Evolutionary conservation across 2,113 vertebrate species (phyloP), one percentile per base, ranked within the genome.

Genomic region (Etheostoma spectabile): DNA sequence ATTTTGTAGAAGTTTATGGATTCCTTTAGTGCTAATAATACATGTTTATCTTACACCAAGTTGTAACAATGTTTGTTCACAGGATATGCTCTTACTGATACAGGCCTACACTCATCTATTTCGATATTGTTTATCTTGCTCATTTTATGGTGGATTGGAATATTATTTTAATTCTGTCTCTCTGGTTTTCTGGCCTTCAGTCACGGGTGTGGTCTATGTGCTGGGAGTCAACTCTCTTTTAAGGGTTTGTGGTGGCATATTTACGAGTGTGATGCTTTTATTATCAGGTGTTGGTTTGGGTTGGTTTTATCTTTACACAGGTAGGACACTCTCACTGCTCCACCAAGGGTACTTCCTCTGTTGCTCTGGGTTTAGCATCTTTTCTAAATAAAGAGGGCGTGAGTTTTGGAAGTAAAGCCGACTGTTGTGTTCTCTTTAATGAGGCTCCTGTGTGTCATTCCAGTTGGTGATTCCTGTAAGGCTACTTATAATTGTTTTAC

Each of bases 271-370:
- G n/a, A 55, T 42, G 16, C 51, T 62, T 81, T 73, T 72, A 35
- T 74, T 71, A 10, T 69, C 6, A 68, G 38, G 21, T 60, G 33
- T 52, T 51, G 68, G 62, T 42, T 71, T 74, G 48, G 67, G 45
- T 45, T 60, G 24, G 12, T 65, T 18, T 49, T 56, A 61, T 65
- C 16, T 87, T 60, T 82, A 70, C 35, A 71, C 19, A 51, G 69
- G 73, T 21, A 38, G 51, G 68, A 48, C 21, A 60, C 67, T 57
- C 55, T 64, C 71, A 27, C 0, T 42, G 22, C 6, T 12, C 46
- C 27, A 30, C 30, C 53, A 13, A 11, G 38, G 48, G 48, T 27
- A 15, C 3, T 15, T 16, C 49, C 35, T 22, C 65, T 27, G 24
- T n/a, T 57, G 38, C 51, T 57, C 45, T 79, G 48, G 21, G 22